Conservation (phyloP, 2,888 invertebrate genomes). For the Caenorhabditis sp. region DNA sequence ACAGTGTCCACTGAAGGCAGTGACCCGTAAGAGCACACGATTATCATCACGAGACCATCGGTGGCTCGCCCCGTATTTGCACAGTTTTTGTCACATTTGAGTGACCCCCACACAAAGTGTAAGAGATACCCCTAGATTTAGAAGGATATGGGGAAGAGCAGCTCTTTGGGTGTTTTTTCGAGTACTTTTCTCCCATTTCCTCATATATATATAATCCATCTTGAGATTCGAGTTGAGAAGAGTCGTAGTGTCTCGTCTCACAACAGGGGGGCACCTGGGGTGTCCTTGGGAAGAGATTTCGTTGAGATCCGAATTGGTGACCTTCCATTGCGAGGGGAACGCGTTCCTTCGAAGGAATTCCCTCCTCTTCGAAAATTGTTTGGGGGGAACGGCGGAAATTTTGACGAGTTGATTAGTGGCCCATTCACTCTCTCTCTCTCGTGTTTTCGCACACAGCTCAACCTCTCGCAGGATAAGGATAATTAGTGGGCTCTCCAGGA, state of each 20-base stretch:
- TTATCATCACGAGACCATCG: constrained; percentile 14
- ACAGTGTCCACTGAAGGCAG: neutral
- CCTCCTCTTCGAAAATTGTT: constrained; percentile 11
- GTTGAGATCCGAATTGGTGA: neutral
- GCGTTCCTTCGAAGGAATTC: neutral
- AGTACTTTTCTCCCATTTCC: neutral
- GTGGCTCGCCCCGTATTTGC: constrained; percentile 53
- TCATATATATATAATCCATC: no score
- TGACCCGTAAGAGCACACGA: constrained; percentile 26
- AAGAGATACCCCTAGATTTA: no score
- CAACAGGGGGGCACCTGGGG: constrained; percentile 17
- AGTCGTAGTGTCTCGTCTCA: no score
- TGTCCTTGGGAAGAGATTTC: neutral
- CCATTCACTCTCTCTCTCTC: constrained; percentile 26
- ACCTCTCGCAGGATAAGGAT: constrained; percentile 25
- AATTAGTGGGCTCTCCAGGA: constrained; percentile 13
- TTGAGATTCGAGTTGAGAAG: no score
- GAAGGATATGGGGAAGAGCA: no score
- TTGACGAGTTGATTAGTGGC: constrained; percentile 49
- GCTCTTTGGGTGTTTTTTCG: neutral
- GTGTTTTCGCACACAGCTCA: neutral
- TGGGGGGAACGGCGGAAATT: neutral
- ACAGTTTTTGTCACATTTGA: constrained; percentile 61
- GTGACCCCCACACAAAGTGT: constrained; percentile 30
- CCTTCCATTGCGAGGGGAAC: neutral